Evolutionary conservation across 2,113 vertebrate genomes (phyloP).

Genomic region (Sceloporus undulatus): DNA sequence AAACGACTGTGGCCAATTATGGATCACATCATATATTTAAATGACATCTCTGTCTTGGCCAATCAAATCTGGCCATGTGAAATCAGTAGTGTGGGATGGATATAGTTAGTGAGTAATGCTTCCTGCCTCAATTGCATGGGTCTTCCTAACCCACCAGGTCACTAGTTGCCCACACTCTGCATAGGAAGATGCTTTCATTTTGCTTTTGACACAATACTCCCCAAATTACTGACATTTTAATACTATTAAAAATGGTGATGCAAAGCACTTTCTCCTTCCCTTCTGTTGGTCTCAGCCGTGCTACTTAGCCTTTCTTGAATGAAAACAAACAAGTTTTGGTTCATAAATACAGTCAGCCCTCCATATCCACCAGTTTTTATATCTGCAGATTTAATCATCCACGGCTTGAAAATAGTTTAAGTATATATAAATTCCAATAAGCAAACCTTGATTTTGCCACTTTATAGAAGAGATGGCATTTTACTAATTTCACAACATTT

Average conservation of each 20-base stretch:
- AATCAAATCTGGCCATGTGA: neutral
- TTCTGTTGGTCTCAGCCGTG: neutral
- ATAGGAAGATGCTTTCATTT: neutral
- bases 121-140: neutral
- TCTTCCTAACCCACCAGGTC: neutral
- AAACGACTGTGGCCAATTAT: neutral
- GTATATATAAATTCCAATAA: too few species aligned
- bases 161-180: neutral
- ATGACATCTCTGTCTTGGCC: too few species aligned
- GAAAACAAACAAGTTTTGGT: constrained; percentile 14
- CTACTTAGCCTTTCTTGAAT: constrained; percentile 17
- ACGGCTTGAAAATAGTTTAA: too few species aligned
- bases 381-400: too few species aligned
- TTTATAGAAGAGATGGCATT: too few species aligned
- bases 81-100: neutral
- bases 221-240: neutral
- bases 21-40: neutral
- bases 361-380: too few species aligned
- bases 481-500: too few species aligned
- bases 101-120: neutral
- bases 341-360: neutral
- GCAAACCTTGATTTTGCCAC: too few species aligned
- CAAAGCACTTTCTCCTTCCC: neutral
- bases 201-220: neutral
- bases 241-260: neutral